Conservation (phyloP, 2,797 vertebrate species). For the Chaunax sp. region DNA sequence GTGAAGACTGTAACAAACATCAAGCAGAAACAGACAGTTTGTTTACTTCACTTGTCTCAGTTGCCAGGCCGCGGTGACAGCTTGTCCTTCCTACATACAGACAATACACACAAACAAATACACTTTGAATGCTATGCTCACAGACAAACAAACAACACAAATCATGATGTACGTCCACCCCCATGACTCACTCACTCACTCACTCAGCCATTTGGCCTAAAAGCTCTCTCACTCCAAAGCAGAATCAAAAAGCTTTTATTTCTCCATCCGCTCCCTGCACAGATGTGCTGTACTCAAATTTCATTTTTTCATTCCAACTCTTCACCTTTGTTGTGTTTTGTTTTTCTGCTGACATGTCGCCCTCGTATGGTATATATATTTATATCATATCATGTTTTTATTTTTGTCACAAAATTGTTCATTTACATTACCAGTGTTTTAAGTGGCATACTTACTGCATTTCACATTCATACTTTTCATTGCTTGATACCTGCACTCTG, state of each 20-base stretch:
- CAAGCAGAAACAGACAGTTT: conserved; percentile 2
- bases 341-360: neutral
- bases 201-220: conserved; percentile 47
- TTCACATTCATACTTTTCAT: neutral
- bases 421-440: neutral
- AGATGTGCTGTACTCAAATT: conserved; percentile 56
- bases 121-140: conserved; percentile 2
- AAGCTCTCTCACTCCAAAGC: conserved; percentile 51
- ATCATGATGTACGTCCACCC: conserved; percentile 1
- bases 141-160: conserved; percentile 3
- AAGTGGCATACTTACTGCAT: neutral
- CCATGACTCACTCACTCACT: neutral
- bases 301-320: conserved; percentile 5
- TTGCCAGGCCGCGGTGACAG: conserved; percentile 20
- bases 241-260: conserved; percentile 62
- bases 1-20: neutral
- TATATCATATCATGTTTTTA: neutral
- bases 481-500: too few relatives aligned
- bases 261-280: conserved; percentile 53
- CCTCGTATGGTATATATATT: neutral
- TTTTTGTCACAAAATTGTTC: neutral
- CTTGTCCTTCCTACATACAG: conserved; percentile 18
- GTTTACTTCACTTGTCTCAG: conserved; percentile 23
- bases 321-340: conserved; percentile 12
- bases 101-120: neutral